Percentiles rank a stretch among this genome's conserved stretches.
phyloP scores from a whole-genome alignment of 2,888 invertebrate species.

The Xestoiulus laeticollis region DNA sequence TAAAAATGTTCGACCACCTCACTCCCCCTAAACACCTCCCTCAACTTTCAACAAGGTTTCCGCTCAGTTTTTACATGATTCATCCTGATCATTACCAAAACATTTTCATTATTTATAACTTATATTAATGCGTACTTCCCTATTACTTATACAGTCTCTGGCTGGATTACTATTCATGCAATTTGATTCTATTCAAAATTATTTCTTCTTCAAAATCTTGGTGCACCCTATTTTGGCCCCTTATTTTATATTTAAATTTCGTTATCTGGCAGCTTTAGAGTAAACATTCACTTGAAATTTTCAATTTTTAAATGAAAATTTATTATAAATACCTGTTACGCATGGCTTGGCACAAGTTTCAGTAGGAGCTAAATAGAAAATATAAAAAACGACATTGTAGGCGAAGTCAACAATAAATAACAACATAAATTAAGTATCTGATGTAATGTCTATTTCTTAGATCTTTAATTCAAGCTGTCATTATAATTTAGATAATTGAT shows the following conservation, averaged over 20 bases:
- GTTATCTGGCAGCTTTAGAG: not conserved
- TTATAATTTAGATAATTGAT: no score
- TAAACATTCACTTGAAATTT: not conserved
- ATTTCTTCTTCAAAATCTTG: not conserved
- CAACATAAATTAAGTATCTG: not conserved
- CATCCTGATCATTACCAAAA: conserved; percentile 20
- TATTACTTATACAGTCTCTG: conserved; percentile 39
- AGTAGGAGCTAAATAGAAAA: not conserved
- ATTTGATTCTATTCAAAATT: conserved; percentile 39
- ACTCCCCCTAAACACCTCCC: not conserved
- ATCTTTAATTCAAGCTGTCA: no score
- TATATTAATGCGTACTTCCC: conserved; percentile 28
- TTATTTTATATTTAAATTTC: not conserved
- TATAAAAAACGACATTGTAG: not conserved
- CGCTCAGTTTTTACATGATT: conserved; percentile 8
- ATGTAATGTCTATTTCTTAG: no score
- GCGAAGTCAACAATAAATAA: not conserved
- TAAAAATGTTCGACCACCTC: not conserved
- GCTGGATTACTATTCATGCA: not conserved
- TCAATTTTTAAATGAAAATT: not conserved
- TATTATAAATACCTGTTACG: conserved; percentile 20
- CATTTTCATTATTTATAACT: conserved; percentile 39
- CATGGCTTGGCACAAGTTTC: conserved; percentile 31
- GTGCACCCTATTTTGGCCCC: not conserved
- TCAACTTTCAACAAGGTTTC: not conserved